Percentiles rank a stretch among this genome's conserved stretches.
phyloP scores from a whole-genome alignment of 2,888 invertebrate species.

The Rhingia campestris region DNA sequence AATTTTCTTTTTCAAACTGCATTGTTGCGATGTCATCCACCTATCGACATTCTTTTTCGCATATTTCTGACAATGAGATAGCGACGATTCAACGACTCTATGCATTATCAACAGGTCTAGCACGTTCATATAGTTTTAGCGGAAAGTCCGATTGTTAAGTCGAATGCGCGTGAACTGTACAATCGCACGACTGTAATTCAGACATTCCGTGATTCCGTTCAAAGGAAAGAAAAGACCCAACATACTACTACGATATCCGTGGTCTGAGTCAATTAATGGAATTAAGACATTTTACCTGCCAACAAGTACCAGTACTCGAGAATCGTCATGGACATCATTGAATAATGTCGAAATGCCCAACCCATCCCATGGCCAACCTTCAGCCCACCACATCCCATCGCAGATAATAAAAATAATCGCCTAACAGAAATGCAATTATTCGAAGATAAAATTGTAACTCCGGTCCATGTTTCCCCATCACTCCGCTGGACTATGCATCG shows the following conservation, averaged over 20 bases:
- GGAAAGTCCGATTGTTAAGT: background rate
- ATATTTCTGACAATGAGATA: no score
- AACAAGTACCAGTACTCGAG: constrained; percentile 9
- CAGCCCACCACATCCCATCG: constrained; percentile 53
- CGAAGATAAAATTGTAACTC: constrained; percentile 67
- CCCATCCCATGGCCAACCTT: constrained; percentile 7
- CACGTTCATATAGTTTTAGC: background rate
- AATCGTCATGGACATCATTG: constrained; percentile 50
- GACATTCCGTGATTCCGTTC: constrained; percentile 52
- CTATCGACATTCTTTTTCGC: no score
- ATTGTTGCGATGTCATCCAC: no score
- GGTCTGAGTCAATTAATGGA: constrained; percentile 49
- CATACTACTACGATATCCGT: background rate
- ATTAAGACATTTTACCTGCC: constrained; percentile 63
- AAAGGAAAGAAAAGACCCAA: constrained; percentile 17
- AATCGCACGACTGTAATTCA: constrained; percentile 16
- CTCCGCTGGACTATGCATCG: background rate
- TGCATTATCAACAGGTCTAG: no score
- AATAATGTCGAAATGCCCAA: constrained; percentile 50
- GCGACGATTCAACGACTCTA: no score
- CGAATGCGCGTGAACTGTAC: background rate
- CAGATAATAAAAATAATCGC: constrained; percentile 64
- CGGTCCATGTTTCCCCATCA: constrained; percentile 18
- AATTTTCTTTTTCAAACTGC: no score
- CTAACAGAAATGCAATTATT: constrained; percentile 73